Evolutionary conservation across 1,140 invertebrate genomes (phyloP).

Genomic region (Ostrea denselamellosa): DNA sequence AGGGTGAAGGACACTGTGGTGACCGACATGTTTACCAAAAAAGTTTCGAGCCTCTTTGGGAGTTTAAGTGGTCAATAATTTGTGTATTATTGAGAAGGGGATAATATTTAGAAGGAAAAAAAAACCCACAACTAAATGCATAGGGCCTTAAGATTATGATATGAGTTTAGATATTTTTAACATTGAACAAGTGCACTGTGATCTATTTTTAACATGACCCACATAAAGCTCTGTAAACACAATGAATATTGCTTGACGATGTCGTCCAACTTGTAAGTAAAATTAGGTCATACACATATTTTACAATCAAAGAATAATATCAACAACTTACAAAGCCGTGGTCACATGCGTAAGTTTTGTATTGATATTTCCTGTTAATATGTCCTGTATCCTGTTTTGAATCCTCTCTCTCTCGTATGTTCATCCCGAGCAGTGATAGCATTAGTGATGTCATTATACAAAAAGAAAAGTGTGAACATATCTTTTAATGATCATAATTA

Average conservation of each 20-base stretch:
- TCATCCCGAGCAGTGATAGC: too few species aligned
- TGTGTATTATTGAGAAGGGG: neutral
- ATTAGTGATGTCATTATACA: too few species aligned
- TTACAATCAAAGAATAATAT: too few species aligned
- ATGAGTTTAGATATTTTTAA: neutral
- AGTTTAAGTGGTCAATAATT: neutral
- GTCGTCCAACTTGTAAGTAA: neutral
- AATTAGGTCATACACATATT: constrained; percentile 1
- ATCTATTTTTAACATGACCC: constrained; percentile 35
- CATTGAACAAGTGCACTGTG: neutral
- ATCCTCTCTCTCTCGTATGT: too few species aligned
- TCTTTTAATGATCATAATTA: too few species aligned
- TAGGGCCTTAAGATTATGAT: neutral
- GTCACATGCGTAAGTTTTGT: too few species aligned
- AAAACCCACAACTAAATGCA: too few species aligned
- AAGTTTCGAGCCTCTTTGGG: neutral
- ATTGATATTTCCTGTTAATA: too few species aligned
- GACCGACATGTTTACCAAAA: constrained; percentile 33
- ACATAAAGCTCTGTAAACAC: constrained; percentile 10
- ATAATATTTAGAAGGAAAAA: neutral
- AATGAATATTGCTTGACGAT: constrained; percentile 23
- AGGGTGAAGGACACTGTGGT: constrained; percentile 8
- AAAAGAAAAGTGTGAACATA: too few species aligned
- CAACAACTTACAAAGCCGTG: too few species aligned
- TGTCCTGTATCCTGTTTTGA: too few species aligned